Evolutionary conservation across 2,113 vertebrate genomes (phyloP).

Genomic region (Microtus oregoni): DNA sequence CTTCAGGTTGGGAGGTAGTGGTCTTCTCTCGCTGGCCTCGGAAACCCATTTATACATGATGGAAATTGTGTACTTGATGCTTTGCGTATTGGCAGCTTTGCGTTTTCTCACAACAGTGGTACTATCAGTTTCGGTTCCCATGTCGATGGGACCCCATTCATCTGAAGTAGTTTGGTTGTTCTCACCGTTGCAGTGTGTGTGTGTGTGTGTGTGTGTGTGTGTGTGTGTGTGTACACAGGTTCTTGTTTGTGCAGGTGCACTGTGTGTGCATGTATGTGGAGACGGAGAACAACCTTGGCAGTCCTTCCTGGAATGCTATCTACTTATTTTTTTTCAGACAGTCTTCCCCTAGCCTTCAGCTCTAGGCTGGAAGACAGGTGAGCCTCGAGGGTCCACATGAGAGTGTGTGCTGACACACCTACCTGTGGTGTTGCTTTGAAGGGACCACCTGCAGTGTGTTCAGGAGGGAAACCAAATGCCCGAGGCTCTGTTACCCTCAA

Average conservation of each 20-base stretch:
- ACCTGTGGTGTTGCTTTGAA: constrained; percentile 9
- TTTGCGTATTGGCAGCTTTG: background rate
- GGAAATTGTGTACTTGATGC: background rate
- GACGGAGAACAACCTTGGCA: background rate
- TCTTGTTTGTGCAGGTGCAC: too few relatives aligned
- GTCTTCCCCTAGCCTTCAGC: too few relatives aligned
- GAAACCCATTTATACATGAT: background rate
- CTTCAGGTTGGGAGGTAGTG: background rate
- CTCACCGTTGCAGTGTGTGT: background rate
- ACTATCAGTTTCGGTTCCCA: background rate
- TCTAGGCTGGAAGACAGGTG: background rate
- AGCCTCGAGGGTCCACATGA: background rate
- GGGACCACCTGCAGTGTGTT: background rate
- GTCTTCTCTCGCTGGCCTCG: background rate
- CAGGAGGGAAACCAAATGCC: background rate
- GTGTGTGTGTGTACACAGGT: background rate
- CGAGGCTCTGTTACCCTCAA: background rate
- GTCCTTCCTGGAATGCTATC: background rate
- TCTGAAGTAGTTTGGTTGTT: background rate
- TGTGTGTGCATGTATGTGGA: background rate
- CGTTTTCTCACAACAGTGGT: background rate
- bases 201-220: background rate
- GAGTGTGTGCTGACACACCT: background rate
- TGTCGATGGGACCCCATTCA: background rate
- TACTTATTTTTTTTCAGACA: background rate